A percentile compares a stretch with the other conserved stretches of the same genome.
Evolutionary conservation across 2,888 invertebrate species (phyloP).

Genomic region (Gandaritis pyraliata): DNA sequence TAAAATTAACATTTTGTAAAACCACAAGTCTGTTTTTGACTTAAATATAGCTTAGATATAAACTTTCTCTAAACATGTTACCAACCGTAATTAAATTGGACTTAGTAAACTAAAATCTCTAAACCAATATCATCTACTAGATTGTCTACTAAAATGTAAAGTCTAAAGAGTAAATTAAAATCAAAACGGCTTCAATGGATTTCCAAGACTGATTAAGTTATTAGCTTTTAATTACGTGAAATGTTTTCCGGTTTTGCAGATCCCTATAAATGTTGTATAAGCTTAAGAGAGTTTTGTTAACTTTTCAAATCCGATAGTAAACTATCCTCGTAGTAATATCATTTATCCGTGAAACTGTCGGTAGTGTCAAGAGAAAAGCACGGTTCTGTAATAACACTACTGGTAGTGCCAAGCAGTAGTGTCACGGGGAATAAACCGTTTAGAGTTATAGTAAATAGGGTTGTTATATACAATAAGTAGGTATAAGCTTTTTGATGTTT

Average conservation of each 20-base stretch:
- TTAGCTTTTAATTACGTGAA: slow-evolving; percentile 33
- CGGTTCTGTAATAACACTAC: too few relatives aligned
- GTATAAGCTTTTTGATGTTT: too few relatives aligned
- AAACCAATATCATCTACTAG: not conserved
- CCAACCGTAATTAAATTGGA: not conserved
- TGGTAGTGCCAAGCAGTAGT: too few relatives aligned
- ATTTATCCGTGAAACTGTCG: too few relatives aligned
- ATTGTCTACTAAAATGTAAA: slow-evolving; percentile 21
- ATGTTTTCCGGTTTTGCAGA: slow-evolving; percentile 25
- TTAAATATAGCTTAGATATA: too few relatives aligned
- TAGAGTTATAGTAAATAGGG: too few relatives aligned
- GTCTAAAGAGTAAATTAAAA: slow-evolving; percentile 23
- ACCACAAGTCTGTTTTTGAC: too few relatives aligned
- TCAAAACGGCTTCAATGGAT: slow-evolving; percentile 26
- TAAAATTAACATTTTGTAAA: too few relatives aligned
- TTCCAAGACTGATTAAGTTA: slow-evolving; percentile 31
- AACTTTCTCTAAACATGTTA: too few relatives aligned
- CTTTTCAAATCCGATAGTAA: not conserved
- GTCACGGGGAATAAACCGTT: too few relatives aligned
- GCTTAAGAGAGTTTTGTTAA: slow-evolving; percentile 4
- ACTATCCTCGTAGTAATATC: not conserved
- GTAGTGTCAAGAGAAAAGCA: too few relatives aligned
- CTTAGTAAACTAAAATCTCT: slow-evolving; percentile 6
- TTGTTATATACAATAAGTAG: too few relatives aligned
- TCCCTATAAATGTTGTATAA: slow-evolving; percentile 12